These are phyloP conservation scores for Phalera bucephala DNA, from an alignment of 2,888 invertebrate species.

Conservation along the genomic window DNA sequence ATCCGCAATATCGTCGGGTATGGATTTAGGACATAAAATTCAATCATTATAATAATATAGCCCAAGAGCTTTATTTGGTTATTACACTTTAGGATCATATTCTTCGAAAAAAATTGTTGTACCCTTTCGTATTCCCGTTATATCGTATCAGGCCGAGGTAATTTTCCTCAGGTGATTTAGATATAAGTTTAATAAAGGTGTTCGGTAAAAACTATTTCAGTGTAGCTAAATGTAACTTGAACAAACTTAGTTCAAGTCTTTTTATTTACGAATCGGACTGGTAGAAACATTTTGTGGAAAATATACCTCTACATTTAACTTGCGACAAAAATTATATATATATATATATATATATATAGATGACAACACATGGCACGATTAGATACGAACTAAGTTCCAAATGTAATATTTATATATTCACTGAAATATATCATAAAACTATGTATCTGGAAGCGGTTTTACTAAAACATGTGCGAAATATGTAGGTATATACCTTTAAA, in stretches of 20 bases:
- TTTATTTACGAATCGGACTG: no score
- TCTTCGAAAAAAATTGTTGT: neutral
- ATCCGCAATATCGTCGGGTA: slow-evolving; percentile 52
- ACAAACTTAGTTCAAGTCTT: neutral
- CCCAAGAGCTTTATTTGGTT: slow-evolving; percentile 13
- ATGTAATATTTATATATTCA: no score
- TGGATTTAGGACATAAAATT: slow-evolving; percentile 59
- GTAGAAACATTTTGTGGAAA: no score
- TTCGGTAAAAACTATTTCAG: neutral
- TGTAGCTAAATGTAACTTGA: neutral
- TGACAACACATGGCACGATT: no score
- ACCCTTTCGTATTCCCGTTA: neutral
- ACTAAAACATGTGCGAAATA: no score
- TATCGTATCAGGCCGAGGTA: neutral
- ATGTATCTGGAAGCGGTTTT: no score
- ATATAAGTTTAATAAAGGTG: neutral
- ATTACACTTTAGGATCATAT: slow-evolving; percentile 4
- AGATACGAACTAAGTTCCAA: no score
- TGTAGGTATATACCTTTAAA: no score
- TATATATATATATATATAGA: no score
- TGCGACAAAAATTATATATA: no score
- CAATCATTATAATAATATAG: slow-evolving; percentile 47
- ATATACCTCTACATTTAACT: no score
- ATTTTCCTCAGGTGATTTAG: neutral
- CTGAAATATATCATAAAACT: no score